A percentile compares a stretch with the other conserved stretches of the same genome.
Conservation (phyloP, 2,888 invertebrate species). For the Terebella lapidaria region DNA sequence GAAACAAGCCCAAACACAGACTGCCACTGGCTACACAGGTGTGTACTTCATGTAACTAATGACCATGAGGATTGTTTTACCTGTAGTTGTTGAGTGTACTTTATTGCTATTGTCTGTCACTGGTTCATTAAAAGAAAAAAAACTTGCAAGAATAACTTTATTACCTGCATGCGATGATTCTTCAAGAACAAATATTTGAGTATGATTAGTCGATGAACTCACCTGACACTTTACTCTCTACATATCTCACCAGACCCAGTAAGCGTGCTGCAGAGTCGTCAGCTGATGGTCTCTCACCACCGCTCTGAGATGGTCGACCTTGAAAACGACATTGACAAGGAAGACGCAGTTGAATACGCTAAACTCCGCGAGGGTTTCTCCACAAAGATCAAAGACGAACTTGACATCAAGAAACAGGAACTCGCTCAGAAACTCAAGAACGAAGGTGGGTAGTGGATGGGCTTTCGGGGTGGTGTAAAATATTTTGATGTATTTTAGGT, state of each 20-base stretch:
- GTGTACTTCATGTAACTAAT: too few relatives aligned
- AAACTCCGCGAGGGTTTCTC: constrained; percentile 29
- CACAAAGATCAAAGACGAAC: constrained; percentile 30
- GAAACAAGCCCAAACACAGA: constrained; percentile 15
- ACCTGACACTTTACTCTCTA: too few relatives aligned
- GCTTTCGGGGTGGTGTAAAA: too few relatives aligned
- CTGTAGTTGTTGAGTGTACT: too few relatives aligned
- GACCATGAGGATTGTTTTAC: too few relatives aligned
- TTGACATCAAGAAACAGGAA: constrained; percentile 12
- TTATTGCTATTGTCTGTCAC: too few relatives aligned
- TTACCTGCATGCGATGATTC: too few relatives aligned
- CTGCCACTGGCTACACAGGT: neutral
- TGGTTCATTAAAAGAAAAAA: too few relatives aligned
- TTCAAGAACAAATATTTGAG: too few relatives aligned
- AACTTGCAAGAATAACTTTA: too few relatives aligned
- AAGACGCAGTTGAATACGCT: constrained; percentile 36
- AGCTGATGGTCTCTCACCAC: constrained; percentile 36
- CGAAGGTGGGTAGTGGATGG: constrained; percentile 10
- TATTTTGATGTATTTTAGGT: too few relatives aligned
- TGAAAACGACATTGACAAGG: constrained; percentile 41
- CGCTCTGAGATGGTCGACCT: constrained; percentile 32
- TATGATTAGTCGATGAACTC: too few relatives aligned
- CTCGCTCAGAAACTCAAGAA: constrained; percentile 5
- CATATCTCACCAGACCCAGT: constrained; percentile 42
- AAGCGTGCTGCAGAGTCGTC: constrained; percentile 29